A percentile compares a stretch with the other conserved stretches of the same genome.
These are phyloP conservation scores for Fistularia commersonii DNA, from an alignment of 2,797 vertebrate genomes.

Conservation along the genomic window DNA sequence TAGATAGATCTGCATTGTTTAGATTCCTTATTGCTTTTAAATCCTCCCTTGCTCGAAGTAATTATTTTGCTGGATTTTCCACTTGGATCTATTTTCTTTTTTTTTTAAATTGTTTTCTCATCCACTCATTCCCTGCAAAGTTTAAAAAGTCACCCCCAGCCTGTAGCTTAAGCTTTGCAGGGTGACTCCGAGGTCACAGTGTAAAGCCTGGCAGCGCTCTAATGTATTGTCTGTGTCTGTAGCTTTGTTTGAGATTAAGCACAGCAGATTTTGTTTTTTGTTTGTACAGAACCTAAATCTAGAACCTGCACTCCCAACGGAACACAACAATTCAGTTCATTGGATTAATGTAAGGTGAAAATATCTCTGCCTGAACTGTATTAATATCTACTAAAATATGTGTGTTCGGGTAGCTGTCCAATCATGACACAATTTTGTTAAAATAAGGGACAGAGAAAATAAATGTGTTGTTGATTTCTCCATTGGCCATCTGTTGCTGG, in stretches of 20 bases:
- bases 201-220: conserved; percentile 3
- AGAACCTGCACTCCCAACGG: conserved; percentile 28
- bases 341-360: conserved; percentile 48
- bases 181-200: conserved; percentile 51
- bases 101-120: conserved; percentile 19
- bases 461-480: conserved; percentile 74
- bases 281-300: conserved; percentile 20
- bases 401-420: conserved; percentile 57
- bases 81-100: conserved; percentile 20
- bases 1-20: too few relatives aligned
- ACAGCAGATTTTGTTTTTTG: conserved; percentile 3
- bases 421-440: conserved; percentile 68
- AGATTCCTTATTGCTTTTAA: too few relatives aligned
- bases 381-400: conserved; percentile 62
- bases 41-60: too few relatives aligned
- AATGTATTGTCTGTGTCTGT: background rate
- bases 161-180: conserved; percentile 28
- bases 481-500: conserved; percentile 75
- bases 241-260: conserved; percentile 6
- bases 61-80: background rate
- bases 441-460: conserved; percentile 73
- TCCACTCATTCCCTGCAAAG: conserved; percentile 42
- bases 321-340: conserved; percentile 22
- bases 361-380: conserved; percentile 53
- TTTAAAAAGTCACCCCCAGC: conserved; percentile 35